Percentiles rank a stretch among this genome's conserved stretches.
Evolutionary conservation across 2,888 invertebrate genomes (phyloP).

Genomic region (Drosophila anomalipes): DNA sequence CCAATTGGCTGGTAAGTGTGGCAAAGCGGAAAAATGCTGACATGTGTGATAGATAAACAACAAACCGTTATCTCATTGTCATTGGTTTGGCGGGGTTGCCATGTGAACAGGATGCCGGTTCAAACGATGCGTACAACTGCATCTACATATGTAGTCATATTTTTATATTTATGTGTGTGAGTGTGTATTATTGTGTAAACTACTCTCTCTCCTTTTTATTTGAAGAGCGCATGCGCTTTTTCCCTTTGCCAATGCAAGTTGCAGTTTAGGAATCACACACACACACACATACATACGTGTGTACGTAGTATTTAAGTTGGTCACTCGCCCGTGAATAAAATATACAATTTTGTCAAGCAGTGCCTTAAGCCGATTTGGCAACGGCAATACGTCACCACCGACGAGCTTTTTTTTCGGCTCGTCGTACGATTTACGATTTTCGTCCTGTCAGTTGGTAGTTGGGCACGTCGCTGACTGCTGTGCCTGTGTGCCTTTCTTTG

Average conservation of each 20-base stretch:
- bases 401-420: conserved; percentile 35
- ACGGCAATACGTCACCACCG: conserved; percentile 56
- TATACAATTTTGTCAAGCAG: conserved; percentile 43
- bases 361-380: conserved; percentile 53
- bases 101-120: conserved; percentile 43
- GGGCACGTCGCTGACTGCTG: conserved; percentile 56
- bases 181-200: neutral
- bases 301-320: conserved; percentile 45
- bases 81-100: conserved; percentile 26
- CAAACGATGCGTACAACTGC: conserved; percentile 24
- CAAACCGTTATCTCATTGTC: conserved; percentile 19
- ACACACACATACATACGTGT: neutral
- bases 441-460: conserved; percentile 66
- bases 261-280: conserved; percentile 16
- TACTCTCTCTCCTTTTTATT: conserved; percentile 1
- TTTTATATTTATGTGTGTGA: neutral
- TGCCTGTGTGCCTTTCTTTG: conserved; percentile 35
- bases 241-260: conserved; percentile 36
- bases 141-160: neutral
- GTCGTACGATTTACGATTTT: conserved; percentile 44
- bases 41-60: conserved; percentile 38
- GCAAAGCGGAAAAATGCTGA: conserved; percentile 26
- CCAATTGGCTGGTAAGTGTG: conserved; percentile 85
- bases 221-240: conserved; percentile 46
- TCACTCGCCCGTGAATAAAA: conserved; percentile 51